A percentile compares a stretch with the other conserved stretches of the same genome.
These are phyloP conservation scores for Phoenicopterus ruber DNA, from an alignment of 2,113 vertebrate species.

Conservation along the genomic window DNA sequence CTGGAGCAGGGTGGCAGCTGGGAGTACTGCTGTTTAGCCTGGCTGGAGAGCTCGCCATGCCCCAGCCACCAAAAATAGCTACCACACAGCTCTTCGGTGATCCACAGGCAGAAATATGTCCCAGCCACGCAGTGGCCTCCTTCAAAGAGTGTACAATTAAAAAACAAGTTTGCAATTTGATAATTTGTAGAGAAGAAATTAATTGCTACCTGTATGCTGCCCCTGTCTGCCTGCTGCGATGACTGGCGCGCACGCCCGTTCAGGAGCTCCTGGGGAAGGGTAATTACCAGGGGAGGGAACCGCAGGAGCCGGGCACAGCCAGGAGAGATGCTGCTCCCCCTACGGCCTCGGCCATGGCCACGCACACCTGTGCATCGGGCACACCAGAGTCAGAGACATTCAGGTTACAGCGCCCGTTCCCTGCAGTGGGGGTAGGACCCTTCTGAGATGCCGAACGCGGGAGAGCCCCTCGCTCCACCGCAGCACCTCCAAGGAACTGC, in stretches of 20 bases:
- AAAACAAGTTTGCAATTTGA: conserved; percentile 1
- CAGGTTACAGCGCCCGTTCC: neutral
- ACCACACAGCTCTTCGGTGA: neutral
- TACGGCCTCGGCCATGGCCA: neutral
- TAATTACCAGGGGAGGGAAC: neutral
- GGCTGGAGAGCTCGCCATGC: neutral
- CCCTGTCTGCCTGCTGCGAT: neutral
- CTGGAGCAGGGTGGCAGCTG: neutral
- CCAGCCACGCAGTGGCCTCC: neutral
- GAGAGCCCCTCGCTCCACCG: neutral
- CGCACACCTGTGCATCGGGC: rapidly evolving
- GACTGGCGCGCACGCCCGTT: neutral
- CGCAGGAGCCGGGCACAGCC: rapidly evolving
- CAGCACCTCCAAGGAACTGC: neutral
- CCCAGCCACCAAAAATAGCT: neutral
- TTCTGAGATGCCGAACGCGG: neutral
- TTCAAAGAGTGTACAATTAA: neutral
- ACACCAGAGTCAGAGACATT: too few relatives aligned
- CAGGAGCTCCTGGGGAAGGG: neutral
- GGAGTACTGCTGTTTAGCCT: neutral
- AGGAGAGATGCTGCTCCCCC: neutral
- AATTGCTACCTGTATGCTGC: neutral
- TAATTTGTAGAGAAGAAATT: conserved; percentile 8
- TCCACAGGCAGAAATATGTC: neutral
- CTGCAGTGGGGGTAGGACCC: neutral